Evolutionary conservation across 2,113 vertebrate genomes (phyloP).

Genomic region (Tupaia tana): DNA sequence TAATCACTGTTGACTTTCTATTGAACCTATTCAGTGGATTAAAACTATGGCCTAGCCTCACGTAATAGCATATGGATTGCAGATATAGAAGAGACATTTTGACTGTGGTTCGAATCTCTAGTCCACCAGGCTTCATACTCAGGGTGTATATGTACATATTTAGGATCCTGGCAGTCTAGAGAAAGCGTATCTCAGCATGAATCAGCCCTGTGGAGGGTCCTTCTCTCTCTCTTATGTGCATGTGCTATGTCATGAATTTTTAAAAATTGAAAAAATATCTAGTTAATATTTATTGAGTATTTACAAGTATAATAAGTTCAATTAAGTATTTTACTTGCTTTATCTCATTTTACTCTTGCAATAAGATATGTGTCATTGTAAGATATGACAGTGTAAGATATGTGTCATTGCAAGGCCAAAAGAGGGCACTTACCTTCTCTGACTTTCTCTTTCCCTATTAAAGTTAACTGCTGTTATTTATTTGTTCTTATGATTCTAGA

Average conservation of each 20-base stretch:
- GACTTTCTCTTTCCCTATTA: slow-evolving; percentile 20
- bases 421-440: background rate
- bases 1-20: background rate
- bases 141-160: no score
- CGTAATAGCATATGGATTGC: no score
- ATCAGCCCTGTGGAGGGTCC: no score
- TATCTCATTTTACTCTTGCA: slow-evolving; percentile 24
- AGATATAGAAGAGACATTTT: no score
- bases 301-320: background rate
- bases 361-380: background rate
- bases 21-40: background rate
- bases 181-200: no score
- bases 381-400: background rate
- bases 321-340: slow-evolving; percentile 15
- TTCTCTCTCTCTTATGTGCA: no score
- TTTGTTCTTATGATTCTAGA: slow-evolving; percentile 34
- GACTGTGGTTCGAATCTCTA: no score
- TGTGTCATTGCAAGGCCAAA: slow-evolving; percentile 24
- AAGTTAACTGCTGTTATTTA: slow-evolving; percentile 46
- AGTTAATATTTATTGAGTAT: background rate
- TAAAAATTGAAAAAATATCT: background rate
- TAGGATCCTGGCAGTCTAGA: no score
- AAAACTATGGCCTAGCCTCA: no score
- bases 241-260: no score
- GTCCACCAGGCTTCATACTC: no score